These are phyloP conservation scores for Ammodytes dubius DNA, from an alignment of 2,113 vertebrate genomes.

Conservation along the genomic window DNA sequence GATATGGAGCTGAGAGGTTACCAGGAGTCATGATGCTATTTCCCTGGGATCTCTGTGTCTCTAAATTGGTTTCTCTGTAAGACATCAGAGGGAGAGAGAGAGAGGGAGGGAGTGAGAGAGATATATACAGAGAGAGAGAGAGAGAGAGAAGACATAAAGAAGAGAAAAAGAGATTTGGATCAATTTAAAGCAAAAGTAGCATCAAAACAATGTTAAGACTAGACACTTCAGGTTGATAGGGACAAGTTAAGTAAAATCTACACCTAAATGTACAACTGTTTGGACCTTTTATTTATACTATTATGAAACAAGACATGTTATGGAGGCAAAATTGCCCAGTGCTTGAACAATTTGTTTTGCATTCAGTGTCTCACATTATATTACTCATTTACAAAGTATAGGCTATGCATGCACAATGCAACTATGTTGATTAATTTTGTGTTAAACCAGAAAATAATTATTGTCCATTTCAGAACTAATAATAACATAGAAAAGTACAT, in stretches of 20 bases:
- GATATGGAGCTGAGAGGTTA: conserved; percentile 37
- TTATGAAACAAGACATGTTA: no score
- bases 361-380: no score
- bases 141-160: not conserved
- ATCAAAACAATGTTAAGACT: not conserved
- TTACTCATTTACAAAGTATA: no score
- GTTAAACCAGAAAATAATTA: not conserved
- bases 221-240: no score
- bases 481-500: not conserved
- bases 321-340: no score
- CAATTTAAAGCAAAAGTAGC: not conserved
- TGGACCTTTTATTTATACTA: no score
- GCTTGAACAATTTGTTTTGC: no score
- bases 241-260: no score
- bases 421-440: no score
- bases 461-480: not conserved
- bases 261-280: no score
- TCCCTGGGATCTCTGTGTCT: not conserved
- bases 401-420: no score
- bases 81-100: not conserved
- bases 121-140: not conserved
- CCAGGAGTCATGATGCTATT: conserved; percentile 20
- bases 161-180: no score
- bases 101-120: not conserved
- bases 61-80: not conserved